A percentile compares a stretch with the other conserved stretches of the same genome.
These are phyloP conservation scores for Mythimna pallens DNA, from an alignment of 2,888 invertebrate species.

Conservation along the genomic window DNA sequence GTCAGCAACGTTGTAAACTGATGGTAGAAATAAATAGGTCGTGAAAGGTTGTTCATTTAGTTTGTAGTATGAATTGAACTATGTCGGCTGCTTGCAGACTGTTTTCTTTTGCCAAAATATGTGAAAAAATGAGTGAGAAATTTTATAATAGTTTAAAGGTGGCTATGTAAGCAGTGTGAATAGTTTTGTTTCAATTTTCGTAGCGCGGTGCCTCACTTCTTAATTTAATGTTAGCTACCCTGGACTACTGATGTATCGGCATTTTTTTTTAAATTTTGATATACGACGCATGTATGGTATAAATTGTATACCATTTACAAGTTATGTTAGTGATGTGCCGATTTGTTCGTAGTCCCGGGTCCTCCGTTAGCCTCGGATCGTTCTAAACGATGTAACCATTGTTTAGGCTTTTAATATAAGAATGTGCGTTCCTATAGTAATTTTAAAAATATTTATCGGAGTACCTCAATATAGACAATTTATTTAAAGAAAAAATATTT, in stretches of 20 bases:
- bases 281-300: constrained; percentile 41
- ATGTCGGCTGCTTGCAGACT: constrained; percentile 47
- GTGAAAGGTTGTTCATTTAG: constrained; percentile 54
- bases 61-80: constrained; percentile 57
- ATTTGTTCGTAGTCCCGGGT: constrained; percentile 33
- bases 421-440: constrained; percentile 84
- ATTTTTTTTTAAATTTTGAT: constrained; percentile 47
- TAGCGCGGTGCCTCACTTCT: constrained; percentile 59
- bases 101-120: constrained; percentile 44
- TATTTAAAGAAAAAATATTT: constrained; percentile 33
- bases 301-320: constrained; percentile 23
- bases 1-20: constrained; percentile 24
- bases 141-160: constrained; percentile 22
- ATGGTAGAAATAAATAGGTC: constrained; percentile 15
- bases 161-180: constrained; percentile 34
- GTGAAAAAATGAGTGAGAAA: constrained; percentile 27
- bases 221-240: constrained; percentile 42
- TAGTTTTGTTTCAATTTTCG: constrained; percentile 35
- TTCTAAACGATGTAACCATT: constrained; percentile 48
- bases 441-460: constrained; percentile 73
- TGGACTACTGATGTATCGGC: constrained; percentile 41
- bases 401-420: constrained; percentile 68
- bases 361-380: constrained; percentile 34
- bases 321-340: constrained; percentile 42
- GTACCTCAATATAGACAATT: constrained; percentile 72